Evolutionary conservation across 2,797 vertebrate species (phyloP), one percentile per base, ranked within the genome.

Genomic region (Brotula barbata): DNA sequence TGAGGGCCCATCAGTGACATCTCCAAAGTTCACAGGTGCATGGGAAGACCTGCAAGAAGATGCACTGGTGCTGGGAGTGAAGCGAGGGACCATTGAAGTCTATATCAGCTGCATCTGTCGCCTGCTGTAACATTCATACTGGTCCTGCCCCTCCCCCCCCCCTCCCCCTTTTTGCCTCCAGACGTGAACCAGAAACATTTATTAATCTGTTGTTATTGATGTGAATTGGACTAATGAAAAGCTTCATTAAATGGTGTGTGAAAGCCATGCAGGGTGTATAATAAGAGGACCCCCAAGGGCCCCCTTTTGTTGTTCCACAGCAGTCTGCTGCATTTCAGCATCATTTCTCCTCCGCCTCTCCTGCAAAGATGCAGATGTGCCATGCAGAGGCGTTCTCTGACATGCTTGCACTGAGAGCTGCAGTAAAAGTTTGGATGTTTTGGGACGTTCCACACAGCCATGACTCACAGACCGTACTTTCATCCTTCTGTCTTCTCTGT

Each of bases 161-260:
- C 36, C 10, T 57, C 51, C 7, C 28, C 17, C 31, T 41, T 5
- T 17, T n/a, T 20, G 16, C 15, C 37, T 48, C 15, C 6, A 45
- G 16, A 42, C 20, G 46, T 46, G 1, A n/a, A 43, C 23, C 46
- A 55, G 44, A 58, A 57, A 45, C 45, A 63, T 64, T 61, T 23
- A 46, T 45, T 58, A 62, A 22, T 33, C 20, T 34, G 33, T 11
- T 62, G 34, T 56, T 51, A 70, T 47, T 69, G 40, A 70, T 64
- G 61, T 52, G 41, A 48, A 59, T 68, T 46, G 51, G 43, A 46
- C 63, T 54, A 58, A 73, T 70, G 56, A 68, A 77, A 63, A 41
- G 22, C 68, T 66, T 68, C 58, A 70, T 80, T 63, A 67, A 77
- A 74, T 56, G 50, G 20, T 43, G 75, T 78, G 61, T 68, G 59